Evolutionary conservation across 2,797 vertebrate species (phyloP).

Genomic region (Aldrovandia affinis): DNA sequence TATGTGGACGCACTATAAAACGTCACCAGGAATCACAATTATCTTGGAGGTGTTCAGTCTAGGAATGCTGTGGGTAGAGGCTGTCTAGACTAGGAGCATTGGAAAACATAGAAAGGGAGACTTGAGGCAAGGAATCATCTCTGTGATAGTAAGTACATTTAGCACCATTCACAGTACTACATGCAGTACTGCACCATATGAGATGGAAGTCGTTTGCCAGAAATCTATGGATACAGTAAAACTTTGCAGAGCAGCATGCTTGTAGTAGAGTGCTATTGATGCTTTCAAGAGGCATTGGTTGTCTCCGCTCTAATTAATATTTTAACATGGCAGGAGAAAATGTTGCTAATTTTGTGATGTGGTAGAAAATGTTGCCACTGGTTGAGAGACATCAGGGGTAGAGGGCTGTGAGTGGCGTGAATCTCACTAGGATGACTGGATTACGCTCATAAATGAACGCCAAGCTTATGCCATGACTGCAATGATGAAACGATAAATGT

Average conservation of each 20-base stretch:
- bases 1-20: not conserved
- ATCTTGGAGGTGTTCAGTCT: not conserved
- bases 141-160: not conserved
- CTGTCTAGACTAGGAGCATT: not conserved
- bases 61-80: not conserved
- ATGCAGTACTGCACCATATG: not conserved
- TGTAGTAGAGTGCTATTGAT: not conserved
- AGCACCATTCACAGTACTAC: not conserved
- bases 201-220: not conserved
- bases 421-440: constrained; percentile 1
- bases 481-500: not conserved
- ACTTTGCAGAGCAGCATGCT: not conserved
- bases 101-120: not conserved
- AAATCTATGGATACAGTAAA: not conserved
- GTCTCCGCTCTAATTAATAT: not conserved
- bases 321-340: not conserved
- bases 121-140: not conserved
- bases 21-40: not conserved
- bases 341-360: not conserved
- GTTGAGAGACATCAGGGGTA: not conserved
- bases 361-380: not conserved
- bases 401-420: not conserved
- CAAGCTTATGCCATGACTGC: not conserved
- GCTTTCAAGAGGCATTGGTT: not conserved
- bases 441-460: not conserved